Base-by-base conservation (phyloP, 2,888 invertebrate species). In the Torymus auratus region DNA sequence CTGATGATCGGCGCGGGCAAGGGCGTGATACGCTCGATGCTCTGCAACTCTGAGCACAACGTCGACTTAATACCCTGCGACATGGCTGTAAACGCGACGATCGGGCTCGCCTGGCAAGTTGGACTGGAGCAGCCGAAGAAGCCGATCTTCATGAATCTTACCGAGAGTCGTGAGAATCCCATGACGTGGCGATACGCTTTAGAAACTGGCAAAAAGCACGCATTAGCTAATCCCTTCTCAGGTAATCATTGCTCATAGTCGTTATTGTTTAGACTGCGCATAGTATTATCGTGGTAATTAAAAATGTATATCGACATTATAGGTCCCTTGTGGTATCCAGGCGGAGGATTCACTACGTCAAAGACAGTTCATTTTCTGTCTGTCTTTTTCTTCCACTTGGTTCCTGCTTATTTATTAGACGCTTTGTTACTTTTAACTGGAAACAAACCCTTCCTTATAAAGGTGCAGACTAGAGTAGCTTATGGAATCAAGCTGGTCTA, bases 161-260 rank as follows among this genome's bases (percentile, higher is more conserved):
- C 96, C 7, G 94, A 95, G 20, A 95, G 96, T 0, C 93, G 93
- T 10, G 93, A 95, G 62, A 96, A 97, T 84, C 94, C 96, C 0
- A 91, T 98, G 64, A 95, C 95, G 0, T 99, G 99, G 99, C 96
- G 95, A 0, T 93, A 95, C 77, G 94, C 96, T 61, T 92, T 98
- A 82, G 94, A 95, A 77, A 92, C 94, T 79, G 95, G 95, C 87
- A 92, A 92, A 83, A 91, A 92, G 58, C 91, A 90, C 85, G 89
- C 85, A 0, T 92, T 94, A 82, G 93, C 95, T 85, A 94, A 93
- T 87, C 94, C 94, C 0, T 92, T 93, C 84, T 92, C 90, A 83
- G 89, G 91, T 91, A 81, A 4, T 56, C 15, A 5, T 41, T 14
- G 15, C 62, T 67, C 17, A 61, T 73, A 52, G 17, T 52, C 14